These are phyloP conservation scores for Microdon myrmicae DNA, from an alignment of 2,888 invertebrate genomes.

Conservation along the genomic window DNA sequence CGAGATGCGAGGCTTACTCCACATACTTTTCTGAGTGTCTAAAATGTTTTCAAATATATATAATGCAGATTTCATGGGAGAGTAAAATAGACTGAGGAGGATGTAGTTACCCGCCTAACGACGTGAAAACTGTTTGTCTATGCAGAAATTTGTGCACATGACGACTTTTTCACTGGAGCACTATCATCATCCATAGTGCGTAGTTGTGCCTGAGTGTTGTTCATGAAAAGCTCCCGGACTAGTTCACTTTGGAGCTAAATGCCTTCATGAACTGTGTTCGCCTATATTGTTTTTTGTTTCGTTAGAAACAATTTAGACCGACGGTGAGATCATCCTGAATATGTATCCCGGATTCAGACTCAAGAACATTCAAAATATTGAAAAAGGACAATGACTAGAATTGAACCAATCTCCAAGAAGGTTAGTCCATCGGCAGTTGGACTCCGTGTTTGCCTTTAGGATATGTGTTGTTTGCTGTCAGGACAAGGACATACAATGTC, in stretches of 20 bases:
- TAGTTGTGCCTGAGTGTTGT: too few species aligned
- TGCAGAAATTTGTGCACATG: constrained; percentile 26
- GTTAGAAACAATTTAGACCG: too few species aligned
- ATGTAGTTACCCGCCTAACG: constrained; percentile 30
- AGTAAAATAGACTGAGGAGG: constrained; percentile 41
- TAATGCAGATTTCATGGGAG: constrained; percentile 18
- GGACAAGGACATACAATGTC: too few species aligned
- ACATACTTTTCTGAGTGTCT: constrained; percentile 4
- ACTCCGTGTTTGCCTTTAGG: constrained; percentile 16
- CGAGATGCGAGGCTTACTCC: constrained; percentile 1
- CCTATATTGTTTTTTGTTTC: too few species aligned
- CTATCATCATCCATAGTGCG: too few species aligned
- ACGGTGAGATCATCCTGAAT: constrained; percentile 29
- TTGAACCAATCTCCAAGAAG: constrained; percentile 16
- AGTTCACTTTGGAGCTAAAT: too few species aligned
- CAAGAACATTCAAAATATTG: constrained; percentile 8
- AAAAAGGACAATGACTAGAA: constrained; percentile 33
- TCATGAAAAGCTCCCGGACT: too few species aligned
- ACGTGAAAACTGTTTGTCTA: constrained; percentile 29
- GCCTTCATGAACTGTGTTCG: too few species aligned
- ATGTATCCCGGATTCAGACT: constrained; percentile 12
- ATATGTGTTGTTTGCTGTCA: too few species aligned
- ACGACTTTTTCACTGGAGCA: too few species aligned
- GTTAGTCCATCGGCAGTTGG: background rate
- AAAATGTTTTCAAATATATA: constrained; percentile 27